phyloP scores from a whole-genome alignment of 2,113 vertebrate species.

The Poicephalus gulielmi region DNA sequence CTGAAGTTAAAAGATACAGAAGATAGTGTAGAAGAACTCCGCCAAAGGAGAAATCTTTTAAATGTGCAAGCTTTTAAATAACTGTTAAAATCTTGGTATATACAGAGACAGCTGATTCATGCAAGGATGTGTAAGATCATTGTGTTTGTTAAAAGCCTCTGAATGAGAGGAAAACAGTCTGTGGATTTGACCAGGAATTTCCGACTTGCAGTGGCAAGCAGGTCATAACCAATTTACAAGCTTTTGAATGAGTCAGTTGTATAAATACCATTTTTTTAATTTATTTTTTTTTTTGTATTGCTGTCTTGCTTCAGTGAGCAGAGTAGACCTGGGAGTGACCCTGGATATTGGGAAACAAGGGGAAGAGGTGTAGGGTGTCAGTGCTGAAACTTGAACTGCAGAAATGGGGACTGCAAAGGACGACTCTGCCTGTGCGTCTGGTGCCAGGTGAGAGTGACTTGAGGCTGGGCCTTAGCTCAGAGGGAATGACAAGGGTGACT shows the following conservation, averaged over 20 bases:
- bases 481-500: neutral
- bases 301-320: neutral
- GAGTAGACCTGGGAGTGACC: neutral
- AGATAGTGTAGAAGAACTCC: neutral
- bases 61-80: neutral
- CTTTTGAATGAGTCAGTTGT: neutral
- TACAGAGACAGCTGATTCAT: neutral
- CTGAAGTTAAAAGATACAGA: neutral
- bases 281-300: neutral
- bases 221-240: neutral
- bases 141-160: neutral
- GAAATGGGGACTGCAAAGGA: neutral
- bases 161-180: neutral
- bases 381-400: neutral
- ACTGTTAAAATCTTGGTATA: neutral
- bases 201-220: neutral
- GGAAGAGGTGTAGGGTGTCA: neutral
- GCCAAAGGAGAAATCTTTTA: neutral
- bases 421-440: neutral
- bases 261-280: neutral
- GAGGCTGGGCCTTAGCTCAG: neutral
- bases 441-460: neutral
- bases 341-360: neutral
- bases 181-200: neutral
- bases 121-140: neutral